These are phyloP conservation scores for Eupithecia abbreviata DNA, from an alignment of 2,888 invertebrate species.

Conservation along the genomic window DNA sequence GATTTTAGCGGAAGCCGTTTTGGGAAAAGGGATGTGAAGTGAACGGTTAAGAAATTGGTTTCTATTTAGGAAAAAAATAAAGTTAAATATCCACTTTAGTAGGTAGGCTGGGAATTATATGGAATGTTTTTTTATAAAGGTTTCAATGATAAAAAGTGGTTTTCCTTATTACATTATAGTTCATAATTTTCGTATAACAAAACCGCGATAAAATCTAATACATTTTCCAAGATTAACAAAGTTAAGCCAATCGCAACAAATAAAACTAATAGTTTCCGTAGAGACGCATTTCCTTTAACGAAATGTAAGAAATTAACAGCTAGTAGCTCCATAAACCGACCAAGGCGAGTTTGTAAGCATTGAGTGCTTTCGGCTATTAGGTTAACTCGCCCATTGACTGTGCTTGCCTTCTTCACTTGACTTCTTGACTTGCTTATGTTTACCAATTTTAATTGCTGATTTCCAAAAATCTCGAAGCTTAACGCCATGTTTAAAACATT, in stretches of 20 bases:
- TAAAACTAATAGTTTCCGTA: conserved; percentile 70
- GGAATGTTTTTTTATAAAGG: neutral
- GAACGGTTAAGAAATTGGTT: conserved; percentile 45
- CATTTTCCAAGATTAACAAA: conserved; percentile 36
- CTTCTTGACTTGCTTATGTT: conserved; percentile 42
- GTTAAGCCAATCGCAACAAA: conserved; percentile 61
- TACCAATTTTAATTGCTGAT: neutral
- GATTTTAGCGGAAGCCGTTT: conserved; percentile 35
- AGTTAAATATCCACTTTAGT: neutral
- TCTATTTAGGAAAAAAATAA: conserved; percentile 37
- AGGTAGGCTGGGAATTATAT: neutral
- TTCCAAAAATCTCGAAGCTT: neutral
- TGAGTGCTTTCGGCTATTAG: conserved; percentile 83
- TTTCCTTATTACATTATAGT: neutral
- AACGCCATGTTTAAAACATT: neutral
- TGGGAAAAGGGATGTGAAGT: conserved; percentile 23
- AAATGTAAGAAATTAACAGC: conserved; percentile 80
- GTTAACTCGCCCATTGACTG: conserved; percentile 80
- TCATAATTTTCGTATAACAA: no score
- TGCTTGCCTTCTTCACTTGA: conserved; percentile 67
- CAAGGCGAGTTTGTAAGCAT: conserved; percentile 80
- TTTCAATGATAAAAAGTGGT: neutral
- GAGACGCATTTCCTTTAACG: conserved; percentile 74
- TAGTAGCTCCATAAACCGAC: conserved; percentile 77
- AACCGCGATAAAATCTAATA: conserved; percentile 47